Percentiles rank a stretch among this genome's conserved stretches.
Conservation (phyloP, 2,888 invertebrate species). For the Pachydiplax longipennis region DNA sequence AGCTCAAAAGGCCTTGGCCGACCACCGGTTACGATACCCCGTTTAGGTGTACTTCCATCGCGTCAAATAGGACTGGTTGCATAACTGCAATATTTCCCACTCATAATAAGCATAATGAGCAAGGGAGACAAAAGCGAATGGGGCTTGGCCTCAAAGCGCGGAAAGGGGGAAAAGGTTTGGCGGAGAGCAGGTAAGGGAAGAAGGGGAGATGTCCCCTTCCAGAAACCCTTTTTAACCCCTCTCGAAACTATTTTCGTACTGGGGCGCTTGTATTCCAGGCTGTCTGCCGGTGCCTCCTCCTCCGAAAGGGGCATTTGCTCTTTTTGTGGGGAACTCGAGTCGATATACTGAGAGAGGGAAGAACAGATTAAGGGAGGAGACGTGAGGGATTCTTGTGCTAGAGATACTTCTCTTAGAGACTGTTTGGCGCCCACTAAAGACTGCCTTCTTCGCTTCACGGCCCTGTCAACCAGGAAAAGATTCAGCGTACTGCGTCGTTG, state of each 20-base stretch:
- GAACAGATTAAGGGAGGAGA: not conserved
- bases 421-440: slow-evolving; percentile 27
- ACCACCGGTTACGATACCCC: too few relatives aligned
- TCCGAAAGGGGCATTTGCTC: not conserved
- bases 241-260: slow-evolving; percentile 29
- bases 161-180: not conserved
- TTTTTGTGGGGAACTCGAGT: not conserved
- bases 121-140: not conserved
- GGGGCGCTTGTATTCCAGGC: slow-evolving; percentile 39
- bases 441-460: not conserved
- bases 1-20: too few relatives aligned
- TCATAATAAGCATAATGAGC: not conserved
- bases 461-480: not conserved
- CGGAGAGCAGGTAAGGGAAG: not conserved
- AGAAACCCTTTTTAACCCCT: not conserved
- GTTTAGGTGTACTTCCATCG: too few relatives aligned
- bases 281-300: slow-evolving; percentile 9
- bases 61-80: not conserved
- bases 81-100: not conserved
- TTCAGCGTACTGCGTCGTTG: not conserved
- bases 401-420: slow-evolving; percentile 19
- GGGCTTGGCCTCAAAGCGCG: not conserved
- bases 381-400: not conserved
- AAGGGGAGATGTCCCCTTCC: not conserved
- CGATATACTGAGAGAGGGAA: not conserved